Evolutionary conservation across 2,888 invertebrate genomes (phyloP).

Genomic region (Helicoverpa assulta): DNA sequence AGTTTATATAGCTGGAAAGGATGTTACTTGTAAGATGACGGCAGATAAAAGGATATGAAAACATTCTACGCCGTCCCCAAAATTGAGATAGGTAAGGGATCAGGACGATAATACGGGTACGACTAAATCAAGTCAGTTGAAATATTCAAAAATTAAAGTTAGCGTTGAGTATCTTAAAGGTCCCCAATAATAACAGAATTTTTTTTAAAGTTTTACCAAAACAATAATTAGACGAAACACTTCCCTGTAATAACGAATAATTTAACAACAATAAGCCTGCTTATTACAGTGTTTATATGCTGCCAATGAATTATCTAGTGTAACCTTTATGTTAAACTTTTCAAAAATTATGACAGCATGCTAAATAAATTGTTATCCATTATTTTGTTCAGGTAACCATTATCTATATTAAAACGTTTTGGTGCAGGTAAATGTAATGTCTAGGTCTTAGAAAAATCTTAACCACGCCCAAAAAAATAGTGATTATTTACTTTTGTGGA

Average conservation of each 20-base stretch:
- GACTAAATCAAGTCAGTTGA: background rate
- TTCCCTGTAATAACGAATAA: slow-evolving; percentile 38
- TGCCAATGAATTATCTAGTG: slow-evolving; percentile 42
- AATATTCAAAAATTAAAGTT: background rate
- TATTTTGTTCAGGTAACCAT: background rate
- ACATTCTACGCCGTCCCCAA: too few species aligned
- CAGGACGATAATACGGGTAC: too few species aligned
- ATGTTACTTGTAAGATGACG: too few species aligned
- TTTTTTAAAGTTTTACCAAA: slow-evolving; percentile 16
- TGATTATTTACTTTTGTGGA: too few species aligned
- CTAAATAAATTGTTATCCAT: slow-evolving; percentile 35
- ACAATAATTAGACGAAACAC: slow-evolving; percentile 23
- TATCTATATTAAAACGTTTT: slow-evolving; percentile 5
- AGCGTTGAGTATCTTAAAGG: too few species aligned
- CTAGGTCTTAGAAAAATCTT: slow-evolving; percentile 7
- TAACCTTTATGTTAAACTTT: slow-evolving; percentile 41
- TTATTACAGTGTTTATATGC: slow-evolving; percentile 34
- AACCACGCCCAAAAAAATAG: background rate
- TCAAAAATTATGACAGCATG: slow-evolving; percentile 35
- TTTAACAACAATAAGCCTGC: slow-evolving; percentile 9
- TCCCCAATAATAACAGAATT: background rate
- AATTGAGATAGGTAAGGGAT: too few species aligned
- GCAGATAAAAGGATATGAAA: too few species aligned
- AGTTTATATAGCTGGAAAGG: too few species aligned
- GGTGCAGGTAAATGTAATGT: slow-evolving; percentile 17